Evolutionary conservation across 1,140 invertebrate species (phyloP).

Genomic region (Globodera rostochiensis): DNA sequence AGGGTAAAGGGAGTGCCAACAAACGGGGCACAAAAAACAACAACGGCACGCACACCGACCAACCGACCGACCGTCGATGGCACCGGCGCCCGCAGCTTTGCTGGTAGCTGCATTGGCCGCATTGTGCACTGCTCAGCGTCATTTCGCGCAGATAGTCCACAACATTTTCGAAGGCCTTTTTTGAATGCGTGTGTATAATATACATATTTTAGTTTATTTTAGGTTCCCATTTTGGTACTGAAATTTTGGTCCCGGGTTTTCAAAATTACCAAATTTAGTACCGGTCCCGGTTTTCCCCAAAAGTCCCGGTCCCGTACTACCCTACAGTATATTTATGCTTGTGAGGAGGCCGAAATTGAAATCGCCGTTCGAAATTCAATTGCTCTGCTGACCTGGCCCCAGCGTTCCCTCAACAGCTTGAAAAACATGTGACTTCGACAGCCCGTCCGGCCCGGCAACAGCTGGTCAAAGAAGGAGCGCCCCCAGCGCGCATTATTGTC

Average conservation of each 20-base stretch:
- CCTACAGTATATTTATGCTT: too few relatives aligned
- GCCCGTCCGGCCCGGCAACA: conserved; percentile 59
- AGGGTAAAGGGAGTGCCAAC: neutral
- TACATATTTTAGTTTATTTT: too few relatives aligned
- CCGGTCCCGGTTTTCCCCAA: too few relatives aligned
- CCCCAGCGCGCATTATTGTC: conserved; percentile 45
- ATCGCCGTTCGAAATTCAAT: conserved; percentile 11
- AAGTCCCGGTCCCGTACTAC: too few relatives aligned
- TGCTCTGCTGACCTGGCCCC: conserved; percentile 54
- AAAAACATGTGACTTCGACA: conserved; percentile 64
- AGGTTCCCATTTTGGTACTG: too few relatives aligned
- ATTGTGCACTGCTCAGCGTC: conserved; percentile 60
- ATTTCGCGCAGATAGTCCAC: conserved; percentile 59
- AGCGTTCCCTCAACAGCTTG: conserved; percentile 58
- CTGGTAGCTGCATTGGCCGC: conserved; percentile 62
- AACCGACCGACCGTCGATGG: conserved; percentile 53
- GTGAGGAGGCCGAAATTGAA: too few relatives aligned
- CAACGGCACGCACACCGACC: neutral
- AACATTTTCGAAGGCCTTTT: conserved; percentile 63
- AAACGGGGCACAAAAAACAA: neutral
- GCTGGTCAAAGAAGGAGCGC: conserved; percentile 62
- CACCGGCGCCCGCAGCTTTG: conserved; percentile 61
- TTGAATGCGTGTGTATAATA: neutral
- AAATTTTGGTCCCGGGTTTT: too few relatives aligned
- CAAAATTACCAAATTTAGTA: too few relatives aligned